phyloP scores from a whole-genome alignment of 2,888 invertebrate species.

The Horisme vitalbata region DNA sequence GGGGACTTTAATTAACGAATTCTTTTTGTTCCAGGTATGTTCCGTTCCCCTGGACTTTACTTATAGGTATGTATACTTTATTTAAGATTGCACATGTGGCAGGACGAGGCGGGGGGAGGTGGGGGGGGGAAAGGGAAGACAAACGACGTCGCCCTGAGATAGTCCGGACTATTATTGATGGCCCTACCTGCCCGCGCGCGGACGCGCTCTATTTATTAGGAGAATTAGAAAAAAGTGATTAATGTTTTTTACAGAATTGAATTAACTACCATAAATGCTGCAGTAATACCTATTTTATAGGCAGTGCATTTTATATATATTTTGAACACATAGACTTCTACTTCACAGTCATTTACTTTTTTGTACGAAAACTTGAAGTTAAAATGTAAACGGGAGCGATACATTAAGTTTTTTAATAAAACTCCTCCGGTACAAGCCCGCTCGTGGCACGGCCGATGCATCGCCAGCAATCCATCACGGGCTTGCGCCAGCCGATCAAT shows the following conservation, averaged over 20 bases:
- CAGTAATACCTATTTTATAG: too few species aligned
- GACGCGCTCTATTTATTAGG: conserved; percentile 15
- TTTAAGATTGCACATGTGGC: conserved; percentile 36
- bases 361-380: conserved; percentile 11
- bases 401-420: conserved; percentile 29
- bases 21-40: conserved; percentile 46
- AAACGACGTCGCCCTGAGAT: conserved; percentile 35
- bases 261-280: background rate
- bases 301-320: too few species aligned
- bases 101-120: conserved; percentile 2
- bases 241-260: conserved; percentile 2
- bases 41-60: conserved; percentile 14
- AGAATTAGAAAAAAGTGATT: conserved; percentile 19
- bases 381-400: conserved; percentile 31
- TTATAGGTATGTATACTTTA: conserved; percentile 22
- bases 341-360: background rate
- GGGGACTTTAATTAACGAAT: conserved; percentile 29
- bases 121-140: conserved; percentile 27
- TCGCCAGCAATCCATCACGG: conserved; percentile 10
- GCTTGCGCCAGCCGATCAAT: background rate
- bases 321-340: too few species aligned
- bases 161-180: conserved; percentile 31
- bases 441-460: conserved; percentile 2
- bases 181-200: conserved; percentile 4
- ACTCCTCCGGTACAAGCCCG: background rate